Base-by-base conservation (phyloP, 2,888 invertebrate species). In the Campoplex nolae region DNA sequence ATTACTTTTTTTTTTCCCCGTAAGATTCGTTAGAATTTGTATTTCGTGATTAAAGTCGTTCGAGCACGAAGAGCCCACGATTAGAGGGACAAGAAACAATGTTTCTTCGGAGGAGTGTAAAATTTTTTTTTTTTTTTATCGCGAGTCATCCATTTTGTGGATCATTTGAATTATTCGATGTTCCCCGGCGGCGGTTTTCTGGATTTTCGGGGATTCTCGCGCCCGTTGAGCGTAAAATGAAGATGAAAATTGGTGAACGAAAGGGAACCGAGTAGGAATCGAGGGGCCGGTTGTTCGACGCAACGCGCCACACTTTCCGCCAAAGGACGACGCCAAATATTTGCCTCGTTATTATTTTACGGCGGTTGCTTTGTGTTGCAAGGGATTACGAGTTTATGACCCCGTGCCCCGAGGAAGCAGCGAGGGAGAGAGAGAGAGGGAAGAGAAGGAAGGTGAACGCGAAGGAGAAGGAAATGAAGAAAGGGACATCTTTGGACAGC, bases 301-400 rank as follows among this genome's bases (percentile, higher is more conserved):
- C 83, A 84, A 84, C 68, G 51, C 74, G 54, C 51, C 80, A 81
- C 80, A 83, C 86, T 84, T 83, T 87, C 84, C 86, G 86, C 88
- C 82, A 84, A 87, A 89, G 88, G 88, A 89, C 89, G 75, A 89
- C 76, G 73, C 71, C 89, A 90, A 92, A 92, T 92, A 92, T 92
- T 92, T 92, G 89, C 89, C 90, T 88, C 89, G 89, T 91, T 92
- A 92, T 92, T 92, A 90, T 91, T 92, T 92, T 90, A 92, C 88
- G 89, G 83, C 89, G 88, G 89, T 86, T 88, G 82, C 89, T 90
- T 90, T 89, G 88, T 89, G 88, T 88, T 87, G 83, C 84, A 74
- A 65, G 68, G 89, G 86, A 90, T 92, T 91, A 92, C 87, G 88
- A 88, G 86, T 91, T 90, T 91, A 89, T 83, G 89, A 75, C 80